phyloP scores from a whole-genome alignment of 2,113 vertebrate species.

The Pseudolaguvia tuberculata region DNA sequence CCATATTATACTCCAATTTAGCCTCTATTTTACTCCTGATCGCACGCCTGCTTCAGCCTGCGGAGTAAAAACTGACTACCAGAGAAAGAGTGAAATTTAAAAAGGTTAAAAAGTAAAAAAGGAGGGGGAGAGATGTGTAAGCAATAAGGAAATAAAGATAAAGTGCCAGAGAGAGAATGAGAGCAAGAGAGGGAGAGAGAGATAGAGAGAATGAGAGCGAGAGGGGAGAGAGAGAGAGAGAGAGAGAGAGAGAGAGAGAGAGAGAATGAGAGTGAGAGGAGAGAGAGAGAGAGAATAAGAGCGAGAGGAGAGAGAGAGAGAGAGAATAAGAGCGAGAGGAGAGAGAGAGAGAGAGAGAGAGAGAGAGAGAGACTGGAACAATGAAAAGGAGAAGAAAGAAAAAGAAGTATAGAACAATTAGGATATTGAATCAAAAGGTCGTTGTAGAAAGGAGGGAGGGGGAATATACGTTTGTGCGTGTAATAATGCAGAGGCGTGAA shows the following conservation, averaged over 20 bases:
- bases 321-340: too few relatives aligned
- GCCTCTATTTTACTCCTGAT: background rate
- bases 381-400: background rate
- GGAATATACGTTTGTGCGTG: background rate
- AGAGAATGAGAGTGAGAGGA: too few relatives aligned
- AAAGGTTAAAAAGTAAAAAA: conserved; percentile 1
- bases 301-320: too few relatives aligned
- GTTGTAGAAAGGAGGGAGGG: background rate
- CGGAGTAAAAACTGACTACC: background rate
- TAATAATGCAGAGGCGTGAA: background rate
- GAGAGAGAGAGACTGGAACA: too few relatives aligned
- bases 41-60: background rate
- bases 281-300: too few relatives aligned
- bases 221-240: too few relatives aligned
- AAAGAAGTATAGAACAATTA: background rate
- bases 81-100: background rate
- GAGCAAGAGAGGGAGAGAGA: too few relatives aligned
- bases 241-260: too few relatives aligned
- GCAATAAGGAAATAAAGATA: conserved; percentile 21
- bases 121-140: background rate
- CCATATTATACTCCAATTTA: conserved; percentile 1
- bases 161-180: too few relatives aligned
- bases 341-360: too few relatives aligned
- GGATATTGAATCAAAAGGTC: conserved; percentile 3
- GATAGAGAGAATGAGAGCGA: too few relatives aligned